Evolutionary conservation across 2,113 vertebrate species (phyloP), one percentile per base, ranked within the genome.

Genomic region (Psittacara wagleri): DNA sequence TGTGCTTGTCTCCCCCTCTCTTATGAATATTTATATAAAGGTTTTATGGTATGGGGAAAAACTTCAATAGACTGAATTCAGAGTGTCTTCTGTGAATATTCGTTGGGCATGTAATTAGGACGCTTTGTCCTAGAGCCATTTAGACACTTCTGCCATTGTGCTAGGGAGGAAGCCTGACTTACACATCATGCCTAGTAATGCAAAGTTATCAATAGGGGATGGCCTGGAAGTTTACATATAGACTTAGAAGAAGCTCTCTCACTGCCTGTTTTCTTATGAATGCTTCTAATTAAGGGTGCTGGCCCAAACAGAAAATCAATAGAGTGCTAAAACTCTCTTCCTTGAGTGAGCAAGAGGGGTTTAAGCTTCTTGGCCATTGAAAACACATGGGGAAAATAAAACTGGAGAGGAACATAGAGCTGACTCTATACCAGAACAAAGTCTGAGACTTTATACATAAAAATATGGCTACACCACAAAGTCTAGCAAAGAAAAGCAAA

Each of bases 1-100:
- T 22, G 70, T 52, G 69, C 43, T 67, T 61, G 55, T 46, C 48
- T 33, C 29, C 11, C 35, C 24, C 23, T 44, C 68, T 19, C 78
- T 70, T 48, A 93, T 80, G 57, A 92, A 94, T 95, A 96, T 92
- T 93, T 91, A 94, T 83, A 73, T 44, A 41, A 88, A 88, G 63
- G 48, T 93, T 93, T 94, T 86, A 91, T 82, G 70, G 87, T 83
- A 73, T 14, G 3, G 49, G 35, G 72, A 19, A 80, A 91, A 86
- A 37, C 19, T 70, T 95, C 79, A 96, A 86, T 80, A 73, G 94
- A 70, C 52, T 64, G 78, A 67, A 83, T 72, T 82, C 52, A 90
- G 81, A 83, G 49, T 23, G 52, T 92, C 87, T 93, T 83, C 82
- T 76, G 39, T 57, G 88, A 93, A 78, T 44, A 35, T 44, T 85